Conservation (phyloP, 2,797 vertebrate species). For the Halcyon smyrnensis region DNA sequence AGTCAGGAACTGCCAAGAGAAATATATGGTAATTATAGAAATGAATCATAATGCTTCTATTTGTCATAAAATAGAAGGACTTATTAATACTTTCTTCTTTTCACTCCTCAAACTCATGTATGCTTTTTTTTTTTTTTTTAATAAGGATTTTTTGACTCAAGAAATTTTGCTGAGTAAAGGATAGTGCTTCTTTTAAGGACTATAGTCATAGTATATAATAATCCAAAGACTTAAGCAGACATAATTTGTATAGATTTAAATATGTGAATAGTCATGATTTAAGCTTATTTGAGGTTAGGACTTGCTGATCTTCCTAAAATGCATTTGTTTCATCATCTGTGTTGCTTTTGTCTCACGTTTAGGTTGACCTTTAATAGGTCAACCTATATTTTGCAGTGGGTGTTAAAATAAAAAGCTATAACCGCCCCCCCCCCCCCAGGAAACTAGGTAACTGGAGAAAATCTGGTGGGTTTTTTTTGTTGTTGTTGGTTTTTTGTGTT, state of each 20-base stretch:
- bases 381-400: background rate
- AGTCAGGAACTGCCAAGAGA: background rate
- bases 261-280: background rate
- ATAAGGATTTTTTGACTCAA: background rate
- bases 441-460: background rate
- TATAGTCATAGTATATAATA: background rate
- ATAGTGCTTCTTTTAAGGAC: background rate
- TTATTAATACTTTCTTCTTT: background rate
- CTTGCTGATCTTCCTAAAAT: background rate
- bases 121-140: background rate
- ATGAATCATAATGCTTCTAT: background rate
- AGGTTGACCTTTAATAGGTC: background rate
- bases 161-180: background rate
- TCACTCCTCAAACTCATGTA: background rate
- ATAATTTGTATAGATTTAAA: constrained; percentile 18
- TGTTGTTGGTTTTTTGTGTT: too few species aligned
- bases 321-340: background rate
- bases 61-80: background rate
- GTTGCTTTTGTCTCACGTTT: background rate
- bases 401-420: background rate
- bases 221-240: background rate
- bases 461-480: background rate
- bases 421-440: background rate
- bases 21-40: background rate
- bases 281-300: background rate